Evolutionary conservation across 2,888 invertebrate species (phyloP).

Genomic region (Heliconius charithonia): DNA sequence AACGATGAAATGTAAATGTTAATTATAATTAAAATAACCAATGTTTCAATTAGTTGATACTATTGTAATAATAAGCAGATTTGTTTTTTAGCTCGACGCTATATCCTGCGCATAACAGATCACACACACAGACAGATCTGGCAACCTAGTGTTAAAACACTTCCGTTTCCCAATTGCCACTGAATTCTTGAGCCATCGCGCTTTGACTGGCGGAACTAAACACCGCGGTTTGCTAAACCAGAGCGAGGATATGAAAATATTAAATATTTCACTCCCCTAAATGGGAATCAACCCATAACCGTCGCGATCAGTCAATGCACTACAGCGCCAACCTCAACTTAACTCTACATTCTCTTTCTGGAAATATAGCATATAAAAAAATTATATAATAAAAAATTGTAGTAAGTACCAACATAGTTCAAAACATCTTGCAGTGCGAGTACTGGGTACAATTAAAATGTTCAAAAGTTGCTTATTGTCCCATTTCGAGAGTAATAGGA

Average conservation of each 20-base stretch:
- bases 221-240: not conserved
- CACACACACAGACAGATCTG: too few species aligned
- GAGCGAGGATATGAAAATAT: not conserved
- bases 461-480: not conserved
- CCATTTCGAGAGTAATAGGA: not conserved
- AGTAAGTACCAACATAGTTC: too few species aligned
- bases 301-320: not conserved
- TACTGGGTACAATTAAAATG: not conserved
- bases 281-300: not conserved
- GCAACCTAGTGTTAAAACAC: not conserved
- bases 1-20: too few species aligned
- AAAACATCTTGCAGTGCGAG: not conserved
- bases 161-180: not conserved
- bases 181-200: not conserved
- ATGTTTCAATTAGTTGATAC: too few species aligned
- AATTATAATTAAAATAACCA: too few species aligned
- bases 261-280: not conserved
- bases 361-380: too few species aligned
- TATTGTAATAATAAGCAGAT: too few species aligned
- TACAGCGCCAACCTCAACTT: too few species aligned
- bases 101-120: too few species aligned
- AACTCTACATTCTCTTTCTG: too few species aligned
- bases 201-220: not conserved
- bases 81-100: too few species aligned
- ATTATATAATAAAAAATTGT: too few species aligned